phyloP scores from a whole-genome alignment of 2,113 vertebrate genomes.

The Pelusios castaneus region DNA sequence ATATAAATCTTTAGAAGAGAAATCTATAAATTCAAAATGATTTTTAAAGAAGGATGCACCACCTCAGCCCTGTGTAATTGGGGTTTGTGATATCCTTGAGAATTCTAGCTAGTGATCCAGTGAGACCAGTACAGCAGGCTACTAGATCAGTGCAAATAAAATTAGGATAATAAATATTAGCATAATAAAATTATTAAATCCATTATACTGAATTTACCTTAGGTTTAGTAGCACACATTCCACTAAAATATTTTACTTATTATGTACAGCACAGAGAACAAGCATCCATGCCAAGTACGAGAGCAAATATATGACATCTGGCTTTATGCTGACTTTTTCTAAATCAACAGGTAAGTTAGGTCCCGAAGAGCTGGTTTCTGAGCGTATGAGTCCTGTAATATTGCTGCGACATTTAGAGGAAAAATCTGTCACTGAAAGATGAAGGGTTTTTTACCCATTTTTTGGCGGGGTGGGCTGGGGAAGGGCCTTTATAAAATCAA shows the following conservation, averaged over 20 bases:
- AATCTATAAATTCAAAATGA: not conserved
- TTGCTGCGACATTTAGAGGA: not conserved
- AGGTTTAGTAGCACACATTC: not conserved
- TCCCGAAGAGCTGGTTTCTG: not conserved
- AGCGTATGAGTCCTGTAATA: not conserved
- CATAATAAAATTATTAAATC: not conserved
- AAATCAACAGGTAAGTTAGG: conserved; percentile 1
- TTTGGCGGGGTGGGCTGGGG: not conserved
- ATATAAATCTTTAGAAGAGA: not conserved
- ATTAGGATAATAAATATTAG: not conserved
- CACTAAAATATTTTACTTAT: not conserved
- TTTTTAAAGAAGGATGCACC: not conserved
- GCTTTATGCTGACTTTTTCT: not conserved
- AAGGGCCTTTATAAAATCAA: not conserved
- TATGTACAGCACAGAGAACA: not conserved
- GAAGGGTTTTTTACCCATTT: not conserved
- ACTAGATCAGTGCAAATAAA: not conserved
- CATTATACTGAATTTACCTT: not conserved
- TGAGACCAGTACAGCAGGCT: not conserved
- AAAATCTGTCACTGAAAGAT: conserved; percentile 16
- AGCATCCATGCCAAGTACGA: not conserved
- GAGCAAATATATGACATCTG: not conserved
- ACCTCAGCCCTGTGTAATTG: not conserved
- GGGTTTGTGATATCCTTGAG: not conserved
- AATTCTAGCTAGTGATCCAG: not conserved